A percentile compares a stretch with the other conserved stretches of the same genome.
Evolutionary conservation across 1,140 invertebrate genomes (phyloP).

Genomic region (Andricus grossulariae): DNA sequence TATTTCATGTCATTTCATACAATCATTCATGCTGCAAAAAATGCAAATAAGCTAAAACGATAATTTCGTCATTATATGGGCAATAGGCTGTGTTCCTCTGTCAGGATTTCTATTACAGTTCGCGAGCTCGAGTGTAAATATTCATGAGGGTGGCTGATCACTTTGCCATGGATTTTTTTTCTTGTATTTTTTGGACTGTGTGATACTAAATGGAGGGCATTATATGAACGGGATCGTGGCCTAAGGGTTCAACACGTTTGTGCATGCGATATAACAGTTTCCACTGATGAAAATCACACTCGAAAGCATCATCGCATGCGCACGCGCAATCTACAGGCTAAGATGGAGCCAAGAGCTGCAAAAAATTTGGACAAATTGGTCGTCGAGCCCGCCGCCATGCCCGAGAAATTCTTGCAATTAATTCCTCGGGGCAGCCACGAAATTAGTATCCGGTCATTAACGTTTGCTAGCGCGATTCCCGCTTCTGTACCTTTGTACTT

Average conservation of each 20-base stretch:
- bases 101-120: slow-evolving; percentile 16
- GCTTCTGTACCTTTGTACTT: not conserved
- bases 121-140: not conserved
- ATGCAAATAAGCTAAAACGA: not conserved
- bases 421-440: slow-evolving; percentile 24
- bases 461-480: slow-evolving; percentile 6
- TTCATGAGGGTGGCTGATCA: slow-evolving; percentile 11
- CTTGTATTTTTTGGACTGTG: not conserved
- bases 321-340: not conserved
- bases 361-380: slow-evolving; percentile 27
- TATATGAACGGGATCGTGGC: not conserved
- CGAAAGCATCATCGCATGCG: not conserved
- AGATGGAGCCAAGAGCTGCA: slow-evolving; percentile 1
- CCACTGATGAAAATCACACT: slow-evolving; percentile 14
- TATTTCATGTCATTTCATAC: no score
- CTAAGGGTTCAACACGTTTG: slow-evolving; percentile 11
- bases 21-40: no score
- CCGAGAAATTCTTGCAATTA: slow-evolving; percentile 13
- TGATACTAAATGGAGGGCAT: not conserved
- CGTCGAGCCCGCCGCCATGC: slow-evolving; percentile 6
- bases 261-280: slow-evolving; percentile 30
- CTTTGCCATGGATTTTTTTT: not conserved
- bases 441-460: slow-evolving; percentile 31
- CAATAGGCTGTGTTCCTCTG: not conserved
- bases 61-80: slow-evolving; percentile 3